Evolutionary conservation across 2,888 invertebrate genomes (phyloP), one percentile per base, ranked within the genome.

Genomic region (Scrobipalpa costella): DNA sequence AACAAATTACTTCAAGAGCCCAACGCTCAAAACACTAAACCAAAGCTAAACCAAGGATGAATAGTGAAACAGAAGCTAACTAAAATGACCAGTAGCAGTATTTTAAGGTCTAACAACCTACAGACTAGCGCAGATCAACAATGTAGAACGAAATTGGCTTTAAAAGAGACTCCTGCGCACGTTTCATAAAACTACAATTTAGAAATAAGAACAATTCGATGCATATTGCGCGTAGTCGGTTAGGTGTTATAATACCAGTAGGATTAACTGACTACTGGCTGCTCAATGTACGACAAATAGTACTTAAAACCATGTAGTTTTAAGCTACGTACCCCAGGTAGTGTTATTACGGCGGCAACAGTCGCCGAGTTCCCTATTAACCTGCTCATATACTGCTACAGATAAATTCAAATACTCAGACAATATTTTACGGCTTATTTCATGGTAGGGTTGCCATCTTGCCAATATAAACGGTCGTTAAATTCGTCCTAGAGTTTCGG

Each of bases 361-460:
- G 57, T 64, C 61, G 58, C 63, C 69, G 63, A 69, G 71, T 73
- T 71, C 75, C 73, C 74, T 76, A 76, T 78, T 77, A 80, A 78
- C 80, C 79, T 76, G 73, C 68, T 62, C 73, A 67, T 68, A 61
- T 61, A 52, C 69, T 68, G 74, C 67, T 74, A 78, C 74, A 85
- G 87, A 89, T 90, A 88, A 86, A 89, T 90, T 88, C 87, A 89
- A 88, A 88, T 88, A 88, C 84, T 73, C 84, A 81, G 86, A 89
- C 89, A 86, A 88, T 90, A 90, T 90, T 90, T 90, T 89, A 90
- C 88, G 78, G 83, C 83, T 87, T 90, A 90, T 90, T 89, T 88
- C 86, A 89, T 87, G 0, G 15, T 34, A 55, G 55, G 55, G 55
- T 55, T 55, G 55, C 2, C 55, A 27, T 2, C n/a, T 15, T 27